A percentile compares a stretch with the other conserved stretches of the same genome.
Conservation (phyloP, 2,797 vertebrate genomes). For the Microctenopoma stevenorrisi region DNA sequence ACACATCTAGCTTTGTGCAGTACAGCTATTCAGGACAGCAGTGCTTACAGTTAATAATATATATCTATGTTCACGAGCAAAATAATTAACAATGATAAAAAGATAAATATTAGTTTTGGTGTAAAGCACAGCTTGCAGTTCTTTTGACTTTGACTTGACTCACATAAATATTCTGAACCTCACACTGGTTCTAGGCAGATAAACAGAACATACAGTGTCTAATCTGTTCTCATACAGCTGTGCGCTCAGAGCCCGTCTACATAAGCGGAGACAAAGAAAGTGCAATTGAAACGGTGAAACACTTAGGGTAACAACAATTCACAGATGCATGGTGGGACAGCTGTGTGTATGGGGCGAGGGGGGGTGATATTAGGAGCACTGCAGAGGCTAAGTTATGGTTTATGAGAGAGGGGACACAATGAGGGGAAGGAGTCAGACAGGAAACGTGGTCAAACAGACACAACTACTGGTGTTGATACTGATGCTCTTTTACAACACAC, state of each 20-base stretch:
- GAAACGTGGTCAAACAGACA: slow-evolving; percentile 28
- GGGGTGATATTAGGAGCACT: slow-evolving; percentile 30
- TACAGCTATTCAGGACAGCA: slow-evolving; percentile 66
- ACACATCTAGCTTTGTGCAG: slow-evolving; percentile 68
- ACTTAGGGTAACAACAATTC: slow-evolving; percentile 53
- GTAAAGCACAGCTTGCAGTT: slow-evolving; percentile 58
- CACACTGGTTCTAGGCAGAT: slow-evolving; percentile 49
- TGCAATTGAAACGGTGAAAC: slow-evolving; percentile 69
- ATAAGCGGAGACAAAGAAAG: slow-evolving; percentile 68
- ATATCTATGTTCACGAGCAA: slow-evolving; percentile 67
- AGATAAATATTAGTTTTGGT: slow-evolving; percentile 74
- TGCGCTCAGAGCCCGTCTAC: slow-evolving; percentile 38
- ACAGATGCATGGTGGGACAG: slow-evolving; percentile 41
- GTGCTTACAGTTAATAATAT: slow-evolving; percentile 61
- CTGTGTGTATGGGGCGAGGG: slow-evolving; percentile 23
- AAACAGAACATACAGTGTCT: slow-evolving; percentile 49
- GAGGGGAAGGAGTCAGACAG: slow-evolving; percentile 37
- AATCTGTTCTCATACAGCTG: slow-evolving; percentile 56
- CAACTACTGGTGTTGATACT: slow-evolving; percentile 22
- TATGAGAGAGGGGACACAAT: slow-evolving; percentile 23
- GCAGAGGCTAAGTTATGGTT: slow-evolving; percentile 51
- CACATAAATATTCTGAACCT: slow-evolving; percentile 62
- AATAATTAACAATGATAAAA: slow-evolving; percentile 67
- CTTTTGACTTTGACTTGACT: slow-evolving; percentile 41
- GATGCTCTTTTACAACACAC: slow-evolving; percentile 39